Evolutionary conservation across 2,113 vertebrate species (phyloP).

Genomic region (Amblyopsis rosae): DNA sequence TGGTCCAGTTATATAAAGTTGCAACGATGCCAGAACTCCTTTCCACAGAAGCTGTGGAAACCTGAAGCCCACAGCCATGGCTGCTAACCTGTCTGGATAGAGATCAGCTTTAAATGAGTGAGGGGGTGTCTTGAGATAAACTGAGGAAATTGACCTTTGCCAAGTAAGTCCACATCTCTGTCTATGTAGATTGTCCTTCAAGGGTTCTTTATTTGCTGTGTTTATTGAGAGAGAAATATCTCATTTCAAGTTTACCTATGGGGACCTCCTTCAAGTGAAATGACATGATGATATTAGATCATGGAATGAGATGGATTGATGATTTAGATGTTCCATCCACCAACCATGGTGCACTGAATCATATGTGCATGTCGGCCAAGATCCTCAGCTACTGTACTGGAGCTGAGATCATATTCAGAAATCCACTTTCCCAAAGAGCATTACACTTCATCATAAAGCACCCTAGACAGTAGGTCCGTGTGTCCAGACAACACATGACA

Average conservation of each 20-base stretch:
- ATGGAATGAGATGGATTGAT: too few relatives aligned
- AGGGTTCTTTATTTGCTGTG: not conserved
- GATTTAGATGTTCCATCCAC: too few relatives aligned
- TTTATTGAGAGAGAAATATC: too few relatives aligned
- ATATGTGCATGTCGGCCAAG: too few relatives aligned
- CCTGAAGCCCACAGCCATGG: constrained; percentile 30
- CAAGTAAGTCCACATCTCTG: constrained; percentile 25
- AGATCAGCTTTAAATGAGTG: constrained; percentile 29
- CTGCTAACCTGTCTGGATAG: constrained; percentile 40
- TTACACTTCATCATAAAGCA: constrained; percentile 1
- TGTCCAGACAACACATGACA: constrained; percentile 30
- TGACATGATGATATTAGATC: too few relatives aligned
- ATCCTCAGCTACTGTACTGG: too few relatives aligned
- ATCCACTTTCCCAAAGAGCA: too few relatives aligned
- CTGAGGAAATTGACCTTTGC: constrained; percentile 7
- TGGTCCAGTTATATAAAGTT: constrained; percentile 49
- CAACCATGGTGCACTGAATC: too few relatives aligned
- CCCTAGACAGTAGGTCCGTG: constrained; percentile 18
- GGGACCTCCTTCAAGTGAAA: too few relatives aligned
- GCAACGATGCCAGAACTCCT: constrained; percentile 26
- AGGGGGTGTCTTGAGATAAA: constrained; percentile 29
- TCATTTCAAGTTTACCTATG: too few relatives aligned
- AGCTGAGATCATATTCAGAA: constrained; percentile 1
- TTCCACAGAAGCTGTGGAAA: constrained; percentile 32
- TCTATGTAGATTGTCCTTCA: constrained; percentile 19